A percentile compares a stretch with the other conserved stretches of the same genome.
phyloP scores from a whole-genome alignment of 2,797 vertebrate genomes.

The Leptoclinus maculatus region DNA sequence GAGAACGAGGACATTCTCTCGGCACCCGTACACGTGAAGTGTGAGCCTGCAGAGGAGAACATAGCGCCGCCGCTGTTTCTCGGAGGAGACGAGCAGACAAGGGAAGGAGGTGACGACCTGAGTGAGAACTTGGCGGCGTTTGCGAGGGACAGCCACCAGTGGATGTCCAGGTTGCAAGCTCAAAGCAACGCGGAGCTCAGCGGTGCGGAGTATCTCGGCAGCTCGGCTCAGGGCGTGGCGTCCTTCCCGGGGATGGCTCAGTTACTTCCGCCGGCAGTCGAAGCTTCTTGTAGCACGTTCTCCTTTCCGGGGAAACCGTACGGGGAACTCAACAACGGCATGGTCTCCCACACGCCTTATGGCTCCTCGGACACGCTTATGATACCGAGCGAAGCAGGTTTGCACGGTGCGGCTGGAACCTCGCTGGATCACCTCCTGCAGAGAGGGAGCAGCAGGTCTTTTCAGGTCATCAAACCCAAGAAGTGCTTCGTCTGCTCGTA shows the following conservation, averaged over 20 bases:
- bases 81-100: constrained; percentile 1
- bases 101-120: constrained; percentile 18
- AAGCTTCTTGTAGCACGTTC: constrained; percentile 62
- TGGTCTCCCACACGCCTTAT: constrained; percentile 36
- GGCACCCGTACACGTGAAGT: constrained; percentile 53
- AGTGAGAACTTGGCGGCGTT: constrained; percentile 23
- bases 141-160: constrained; percentile 51
- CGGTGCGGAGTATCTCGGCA: constrained; percentile 35
- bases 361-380: constrained; percentile 34
- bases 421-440: constrained; percentile 2
- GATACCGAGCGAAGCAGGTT: constrained; percentile 14
- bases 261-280: constrained; percentile 38
- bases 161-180: constrained; percentile 53
- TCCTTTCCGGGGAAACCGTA: constrained; percentile 60
- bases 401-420: neutral
- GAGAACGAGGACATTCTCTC: constrained; percentile 6
- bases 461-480: constrained; percentile 65
- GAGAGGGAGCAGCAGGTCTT: constrained; percentile 29
- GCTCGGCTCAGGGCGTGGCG: constrained; percentile 31
- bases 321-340: constrained; percentile 32
- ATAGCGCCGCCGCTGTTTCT: constrained; percentile 10
- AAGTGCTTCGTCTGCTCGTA: constrained; percentile 76
- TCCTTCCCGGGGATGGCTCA: constrained; percentile 44
- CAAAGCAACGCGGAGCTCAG: constrained; percentile 45
- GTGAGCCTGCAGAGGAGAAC: constrained; percentile 62